Percentiles rank a stretch among this genome's conserved stretches.
phyloP scores from a whole-genome alignment of 2,797 vertebrate genomes.

The Acanthurus tractus region DNA sequence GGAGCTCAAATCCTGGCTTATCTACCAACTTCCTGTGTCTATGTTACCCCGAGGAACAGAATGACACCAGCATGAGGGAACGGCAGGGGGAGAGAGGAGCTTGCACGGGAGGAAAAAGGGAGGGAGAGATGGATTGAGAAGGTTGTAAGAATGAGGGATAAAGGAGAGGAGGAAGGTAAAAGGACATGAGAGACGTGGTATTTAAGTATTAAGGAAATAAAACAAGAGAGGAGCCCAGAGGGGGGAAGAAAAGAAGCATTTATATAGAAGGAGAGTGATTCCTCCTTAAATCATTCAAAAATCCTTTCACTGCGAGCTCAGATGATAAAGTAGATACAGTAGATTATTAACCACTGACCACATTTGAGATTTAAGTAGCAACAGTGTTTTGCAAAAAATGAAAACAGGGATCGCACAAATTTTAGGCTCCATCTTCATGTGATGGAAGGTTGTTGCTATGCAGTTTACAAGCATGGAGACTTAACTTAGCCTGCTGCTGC shows the following conservation, averaged over 20 bases:
- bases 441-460: neutral
- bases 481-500: no score
- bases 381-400: neutral
- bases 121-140: constrained; percentile 31
- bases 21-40: constrained; percentile 81
- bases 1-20: constrained; percentile 85
- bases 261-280: neutral
- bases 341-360: neutral
- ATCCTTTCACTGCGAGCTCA: neutral
- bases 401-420: neutral
- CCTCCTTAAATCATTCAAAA: neutral
- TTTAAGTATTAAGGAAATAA: neutral
- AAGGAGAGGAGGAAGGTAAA: constrained; percentile 33
- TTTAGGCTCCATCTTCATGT: neutral
- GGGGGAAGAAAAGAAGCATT: neutral
- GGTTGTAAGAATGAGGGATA: constrained; percentile 40
- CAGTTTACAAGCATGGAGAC: no score
- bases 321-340: neutral
- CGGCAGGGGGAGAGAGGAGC: constrained; percentile 32
- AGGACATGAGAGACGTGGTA: neutral
- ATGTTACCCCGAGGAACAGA: constrained; percentile 72
- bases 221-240: no score
- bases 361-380: no score
- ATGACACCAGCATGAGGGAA: constrained; percentile 70
- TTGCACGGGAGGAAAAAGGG: constrained; percentile 1